Evolutionary conservation across 2,888 invertebrate species (phyloP), one percentile per base, ranked within the genome.

Genomic region (Caenorhabditis angaria): DNA sequence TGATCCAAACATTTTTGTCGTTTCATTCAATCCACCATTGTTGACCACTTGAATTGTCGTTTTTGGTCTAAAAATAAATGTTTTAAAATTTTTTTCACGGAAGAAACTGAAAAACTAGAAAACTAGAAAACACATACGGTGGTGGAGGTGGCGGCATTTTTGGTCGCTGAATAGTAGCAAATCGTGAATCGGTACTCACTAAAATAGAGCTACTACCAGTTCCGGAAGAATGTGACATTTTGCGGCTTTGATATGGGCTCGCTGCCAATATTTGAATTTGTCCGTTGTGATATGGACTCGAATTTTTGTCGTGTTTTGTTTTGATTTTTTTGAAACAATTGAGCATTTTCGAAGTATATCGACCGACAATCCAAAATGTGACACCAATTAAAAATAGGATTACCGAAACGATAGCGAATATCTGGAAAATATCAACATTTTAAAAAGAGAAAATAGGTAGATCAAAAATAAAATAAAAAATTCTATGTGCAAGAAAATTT

Each of bases 91-190:
- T 53, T n/a, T n/a, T n/a, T n/a, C n/a, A n/a, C n/a, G n/a, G n/a
- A n/a, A n/a, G n/a, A n/a, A n/a, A n/a, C n/a, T n/a, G n/a, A n/a
- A n/a, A n/a, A n/a, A n/a, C n/a, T n/a, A n/a, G n/a, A n/a, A n/a
- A n/a, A n/a, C n/a, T n/a, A n/a, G 2, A 56, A 22, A 35, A 22
- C 5, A 27, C 32, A 27, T 56, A 56, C 35, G 32, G 56, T 47
- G 56, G 56, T 47, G 77, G 77, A 10, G 80, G 80, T 48, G 82
- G 82, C 12, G 82, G 76, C 53, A 69, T 60, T 27, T 70, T 76
- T 1, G 82, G 82, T 41, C 82, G 60, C 47, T 75, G 73, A 28
- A 81, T 69, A 0, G 77, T 81, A 1, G 73, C 73, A 32, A 70
- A 72, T 27, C 69, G 65, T n/a, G 78, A 75, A 24, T 73, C 70